A percentile compares a stretch with the other conserved stretches of the same genome.
phyloP scores from a whole-genome alignment of 2,797 vertebrate genomes.

The Holocentrus rufus region DNA sequence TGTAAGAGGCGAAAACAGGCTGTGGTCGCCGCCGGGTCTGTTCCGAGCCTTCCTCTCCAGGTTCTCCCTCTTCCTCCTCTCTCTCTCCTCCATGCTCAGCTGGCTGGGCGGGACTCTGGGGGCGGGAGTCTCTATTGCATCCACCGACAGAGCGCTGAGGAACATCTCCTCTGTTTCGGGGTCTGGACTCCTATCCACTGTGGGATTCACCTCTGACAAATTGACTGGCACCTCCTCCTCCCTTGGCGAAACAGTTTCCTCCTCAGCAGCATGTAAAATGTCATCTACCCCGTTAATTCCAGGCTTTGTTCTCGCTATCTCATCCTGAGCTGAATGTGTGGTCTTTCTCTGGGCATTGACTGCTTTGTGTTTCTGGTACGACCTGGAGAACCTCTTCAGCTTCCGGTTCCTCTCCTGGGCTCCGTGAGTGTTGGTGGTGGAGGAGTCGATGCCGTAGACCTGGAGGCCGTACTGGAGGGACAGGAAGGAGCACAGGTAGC shows the following conservation, averaged over 20 bases:
- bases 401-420: constrained; percentile 96
- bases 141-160: constrained; percentile 80
- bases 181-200: constrained; percentile 38
- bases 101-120: constrained; percentile 72
- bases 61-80: constrained; percentile 85
- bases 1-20: constrained; percentile 90
- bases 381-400: constrained; percentile 92
- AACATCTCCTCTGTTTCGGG: constrained; percentile 70
- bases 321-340: constrained; percentile 12
- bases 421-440: constrained; percentile 90
- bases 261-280: not conserved
- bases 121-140: constrained; percentile 77
- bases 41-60: constrained; percentile 82
- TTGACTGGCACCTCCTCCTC: not conserved
- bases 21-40: constrained; percentile 57
- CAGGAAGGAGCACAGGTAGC: constrained; percentile 96
- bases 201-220: constrained; percentile 25
- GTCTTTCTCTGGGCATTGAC: not conserved
- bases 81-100: constrained; percentile 83
- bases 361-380: constrained; percentile 78
- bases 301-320: not conserved
- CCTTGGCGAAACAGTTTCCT: constrained; percentile 6
- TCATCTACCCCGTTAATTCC: not conserved
- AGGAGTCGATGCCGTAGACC: constrained; percentile 97
- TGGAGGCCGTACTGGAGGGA: constrained; percentile 90